Evolutionary conservation across 2,888 invertebrate species (phyloP).

Genomic region (Coenonympha glycerion): DNA sequence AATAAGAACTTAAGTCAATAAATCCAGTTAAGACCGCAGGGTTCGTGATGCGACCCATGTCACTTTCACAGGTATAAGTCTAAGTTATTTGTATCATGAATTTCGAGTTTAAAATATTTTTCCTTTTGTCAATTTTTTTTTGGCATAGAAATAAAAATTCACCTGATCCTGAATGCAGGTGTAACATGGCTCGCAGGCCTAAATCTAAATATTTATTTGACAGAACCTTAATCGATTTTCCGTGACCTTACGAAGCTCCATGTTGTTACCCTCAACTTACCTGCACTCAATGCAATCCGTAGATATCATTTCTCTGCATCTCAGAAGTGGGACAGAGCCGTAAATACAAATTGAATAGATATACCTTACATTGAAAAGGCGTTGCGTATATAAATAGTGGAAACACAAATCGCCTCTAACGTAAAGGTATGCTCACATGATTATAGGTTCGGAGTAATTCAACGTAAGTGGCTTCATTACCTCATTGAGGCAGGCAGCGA

Average conservation of each 20-base stretch:
- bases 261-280: constrained; percentile 9
- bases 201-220: background rate
- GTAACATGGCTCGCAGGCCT: background rate
- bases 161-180: background rate
- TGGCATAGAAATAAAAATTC: background rate
- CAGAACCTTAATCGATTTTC: constrained; percentile 14
- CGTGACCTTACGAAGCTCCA: constrained; percentile 22
- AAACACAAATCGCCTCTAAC: constrained; percentile 34
- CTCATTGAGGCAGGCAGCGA: constrained; percentile 94
- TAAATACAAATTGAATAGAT: constrained; percentile 69
- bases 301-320: constrained; percentile 46
- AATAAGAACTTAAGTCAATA: constrained; percentile 3
- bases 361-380: constrained; percentile 45
- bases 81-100: constrained; percentile 1
- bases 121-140: background rate
- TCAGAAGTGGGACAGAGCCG: constrained; percentile 55
- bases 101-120: background rate
- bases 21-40: constrained; percentile 4
- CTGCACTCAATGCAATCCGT: constrained; percentile 34
- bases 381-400: constrained; percentile 36
- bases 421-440: constrained; percentile 34
- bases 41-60: background rate
- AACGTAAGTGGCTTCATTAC: constrained; percentile 52
- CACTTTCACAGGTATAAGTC: background rate
- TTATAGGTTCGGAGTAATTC: constrained; percentile 34